Percentiles rank a stretch among this genome's conserved stretches.
These are phyloP conservation scores for Hyperopisus bebe DNA, from an alignment of 2,113 vertebrate genomes.

Conservation along the genomic window DNA sequence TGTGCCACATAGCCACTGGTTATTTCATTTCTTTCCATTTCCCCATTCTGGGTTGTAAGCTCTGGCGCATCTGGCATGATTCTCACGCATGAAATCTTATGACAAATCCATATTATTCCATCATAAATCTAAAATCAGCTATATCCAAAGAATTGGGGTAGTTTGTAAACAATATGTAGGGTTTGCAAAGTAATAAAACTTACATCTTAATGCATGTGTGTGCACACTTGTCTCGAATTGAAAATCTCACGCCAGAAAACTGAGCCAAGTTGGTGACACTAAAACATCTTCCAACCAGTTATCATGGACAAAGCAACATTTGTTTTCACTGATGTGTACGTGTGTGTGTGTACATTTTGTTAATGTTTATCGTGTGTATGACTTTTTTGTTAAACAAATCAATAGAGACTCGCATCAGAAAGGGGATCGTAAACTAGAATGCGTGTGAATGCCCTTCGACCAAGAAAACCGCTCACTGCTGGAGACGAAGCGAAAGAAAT, in stretches of 20 bases:
- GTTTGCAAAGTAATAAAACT: background rate
- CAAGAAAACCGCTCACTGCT: background rate
- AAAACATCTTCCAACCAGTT: background rate
- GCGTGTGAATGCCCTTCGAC: background rate
- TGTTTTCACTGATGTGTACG: background rate
- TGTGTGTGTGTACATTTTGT: background rate
- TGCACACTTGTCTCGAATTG: too few species aligned
- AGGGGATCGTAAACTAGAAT: background rate
- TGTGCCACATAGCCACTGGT: background rate
- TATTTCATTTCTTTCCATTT: background rate
- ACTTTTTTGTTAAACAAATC: background rate
- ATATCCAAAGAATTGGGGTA: background rate
- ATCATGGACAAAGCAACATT: background rate
- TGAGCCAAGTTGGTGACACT: too few species aligned
- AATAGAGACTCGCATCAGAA: background rate
- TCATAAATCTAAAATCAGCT: background rate
- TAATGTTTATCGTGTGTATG: background rate
- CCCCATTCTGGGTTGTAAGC: background rate
- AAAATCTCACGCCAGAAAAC: too few species aligned
- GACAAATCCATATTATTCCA: background rate
- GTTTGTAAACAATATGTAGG: background rate
- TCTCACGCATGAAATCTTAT: too few species aligned
- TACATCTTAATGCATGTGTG: background rate
- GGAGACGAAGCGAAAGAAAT: background rate
- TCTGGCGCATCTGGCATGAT: background rate